Evolutionary conservation across 2,888 invertebrate genomes (phyloP).

Genomic region (Schrankia costaestrigalis): DNA sequence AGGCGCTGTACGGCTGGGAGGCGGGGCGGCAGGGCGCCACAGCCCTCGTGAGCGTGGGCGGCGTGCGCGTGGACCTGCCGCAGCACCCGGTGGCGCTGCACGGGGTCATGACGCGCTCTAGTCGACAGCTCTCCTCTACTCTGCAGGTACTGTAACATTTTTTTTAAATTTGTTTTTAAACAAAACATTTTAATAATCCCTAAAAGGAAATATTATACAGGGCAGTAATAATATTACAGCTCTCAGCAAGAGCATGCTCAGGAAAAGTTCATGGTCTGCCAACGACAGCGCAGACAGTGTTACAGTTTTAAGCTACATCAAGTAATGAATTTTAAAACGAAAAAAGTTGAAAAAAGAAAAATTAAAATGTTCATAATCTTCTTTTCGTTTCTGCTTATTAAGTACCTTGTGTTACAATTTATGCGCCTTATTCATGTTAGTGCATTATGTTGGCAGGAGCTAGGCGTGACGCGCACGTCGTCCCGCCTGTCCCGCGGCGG

Average conservation of each 20-base stretch:
- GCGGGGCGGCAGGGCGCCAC: conserved; percentile 85
- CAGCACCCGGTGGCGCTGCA: conserved; percentile 99
- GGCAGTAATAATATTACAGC: too few species aligned
- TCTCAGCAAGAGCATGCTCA: too few species aligned
- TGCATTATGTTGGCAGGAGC: conserved; percentile 74
- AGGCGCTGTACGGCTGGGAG: conserved; percentile 92
- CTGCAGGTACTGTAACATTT: conserved; percentile 83
- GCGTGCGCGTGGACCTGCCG: conserved; percentile 96
- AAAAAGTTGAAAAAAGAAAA: too few species aligned
- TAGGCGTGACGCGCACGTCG: conserved; percentile 90
- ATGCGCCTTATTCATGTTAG: too few species aligned
- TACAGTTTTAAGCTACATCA: too few species aligned
- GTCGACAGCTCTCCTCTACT: conserved; percentile 95
- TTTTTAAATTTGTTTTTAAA: background rate
- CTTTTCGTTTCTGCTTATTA: too few species aligned
- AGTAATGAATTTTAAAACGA: too few species aligned
- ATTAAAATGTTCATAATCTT: too few species aligned
- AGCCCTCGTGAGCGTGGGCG: conserved; percentile 92
- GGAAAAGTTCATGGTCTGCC: too few species aligned
- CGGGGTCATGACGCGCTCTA: conserved; percentile 98
- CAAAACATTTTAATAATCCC: background rate
- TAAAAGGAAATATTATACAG: too few species aligned
- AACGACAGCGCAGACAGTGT: too few species aligned
- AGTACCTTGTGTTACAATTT: too few species aligned
- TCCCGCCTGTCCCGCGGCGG: conserved; percentile 84